Percentiles rank a stretch among this genome's conserved stretches.
Evolutionary conservation across 2,888 invertebrate genomes (phyloP).

Genomic region (Notocelia uddmanniana): DNA sequence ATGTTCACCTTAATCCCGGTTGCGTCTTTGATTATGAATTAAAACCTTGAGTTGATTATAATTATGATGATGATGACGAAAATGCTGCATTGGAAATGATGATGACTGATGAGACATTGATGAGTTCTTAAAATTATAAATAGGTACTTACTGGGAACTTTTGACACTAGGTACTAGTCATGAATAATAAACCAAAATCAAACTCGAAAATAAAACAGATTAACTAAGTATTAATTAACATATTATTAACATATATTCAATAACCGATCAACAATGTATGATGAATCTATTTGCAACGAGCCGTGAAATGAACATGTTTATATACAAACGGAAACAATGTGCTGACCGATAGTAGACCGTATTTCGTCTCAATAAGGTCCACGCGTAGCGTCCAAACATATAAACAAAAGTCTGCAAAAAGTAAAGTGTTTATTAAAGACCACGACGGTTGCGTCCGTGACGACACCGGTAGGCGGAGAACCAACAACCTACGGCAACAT

Average conservation of each 20-base stretch:
- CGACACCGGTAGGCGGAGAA: conserved; percentile 2
- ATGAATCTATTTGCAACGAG: conserved; percentile 6
- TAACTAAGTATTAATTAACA: not conserved
- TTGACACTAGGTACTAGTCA: not conserved
- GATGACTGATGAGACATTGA: not conserved
- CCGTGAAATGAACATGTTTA: conserved; percentile 1
- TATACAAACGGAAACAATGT: not conserved
- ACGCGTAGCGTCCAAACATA: not conserved
- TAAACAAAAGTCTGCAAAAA: not conserved
- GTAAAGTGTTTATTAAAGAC: conserved; percentile 7
- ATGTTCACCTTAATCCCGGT: not conserved
- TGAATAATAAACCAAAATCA: not conserved
- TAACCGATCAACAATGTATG: conserved; percentile 1
- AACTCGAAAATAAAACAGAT: not conserved
- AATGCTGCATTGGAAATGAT: not conserved
- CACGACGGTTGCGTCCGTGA: not conserved
- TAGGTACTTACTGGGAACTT: not conserved
- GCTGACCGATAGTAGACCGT: not conserved
- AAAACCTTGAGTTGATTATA: too few relatives aligned
- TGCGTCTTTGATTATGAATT: too few relatives aligned
- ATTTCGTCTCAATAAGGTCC: not conserved
- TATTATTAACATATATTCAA: conserved; percentile 2
- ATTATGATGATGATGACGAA: not conserved
- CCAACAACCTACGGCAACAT: conserved; percentile 14
- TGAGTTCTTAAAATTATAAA: not conserved